Evolutionary conservation across 2,888 invertebrate species (phyloP).

Genomic region (Acronicta aceris): DNA sequence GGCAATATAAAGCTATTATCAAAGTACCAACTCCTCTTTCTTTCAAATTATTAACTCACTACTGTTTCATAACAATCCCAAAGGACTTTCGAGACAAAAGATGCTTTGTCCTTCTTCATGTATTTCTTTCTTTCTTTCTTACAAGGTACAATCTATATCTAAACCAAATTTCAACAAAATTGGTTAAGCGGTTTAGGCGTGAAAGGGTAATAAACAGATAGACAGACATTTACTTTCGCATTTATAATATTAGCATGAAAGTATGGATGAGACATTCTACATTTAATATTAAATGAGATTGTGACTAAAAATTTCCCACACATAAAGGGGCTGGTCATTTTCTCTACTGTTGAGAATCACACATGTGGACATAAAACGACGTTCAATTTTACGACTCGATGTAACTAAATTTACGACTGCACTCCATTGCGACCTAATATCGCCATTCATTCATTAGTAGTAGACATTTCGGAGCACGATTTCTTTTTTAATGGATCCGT

Average conservation of each 20-base stretch:
- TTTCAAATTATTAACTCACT: no score
- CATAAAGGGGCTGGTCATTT: neutral
- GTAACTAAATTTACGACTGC: slow-evolving; percentile 7
- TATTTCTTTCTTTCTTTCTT: no score
- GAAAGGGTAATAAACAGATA: no score
- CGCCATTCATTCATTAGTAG: slow-evolving; percentile 30
- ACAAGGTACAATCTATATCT: no score
- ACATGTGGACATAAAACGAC: slow-evolving; percentile 29
- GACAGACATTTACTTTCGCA: no score
- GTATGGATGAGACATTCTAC: no score
- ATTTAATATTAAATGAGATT: neutral
- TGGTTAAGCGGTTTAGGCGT: no score
- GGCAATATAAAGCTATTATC: slow-evolving; percentile 11
- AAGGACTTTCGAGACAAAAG: no score
- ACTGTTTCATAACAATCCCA: no score
- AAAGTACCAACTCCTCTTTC: neutral
- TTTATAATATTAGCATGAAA: no score
- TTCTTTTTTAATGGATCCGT: slow-evolving; percentile 16
- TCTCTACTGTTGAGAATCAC: neutral
- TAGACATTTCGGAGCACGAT: slow-evolving; percentile 34
- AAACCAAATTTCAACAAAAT: no score
- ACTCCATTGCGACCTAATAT: neutral
- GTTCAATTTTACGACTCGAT: slow-evolving; percentile 5
- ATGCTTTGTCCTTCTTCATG: no score
- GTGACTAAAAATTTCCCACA: neutral